phyloP scores from a whole-genome alignment of 2,888 invertebrate species.

The Steinernema carpocapsae region DNA sequence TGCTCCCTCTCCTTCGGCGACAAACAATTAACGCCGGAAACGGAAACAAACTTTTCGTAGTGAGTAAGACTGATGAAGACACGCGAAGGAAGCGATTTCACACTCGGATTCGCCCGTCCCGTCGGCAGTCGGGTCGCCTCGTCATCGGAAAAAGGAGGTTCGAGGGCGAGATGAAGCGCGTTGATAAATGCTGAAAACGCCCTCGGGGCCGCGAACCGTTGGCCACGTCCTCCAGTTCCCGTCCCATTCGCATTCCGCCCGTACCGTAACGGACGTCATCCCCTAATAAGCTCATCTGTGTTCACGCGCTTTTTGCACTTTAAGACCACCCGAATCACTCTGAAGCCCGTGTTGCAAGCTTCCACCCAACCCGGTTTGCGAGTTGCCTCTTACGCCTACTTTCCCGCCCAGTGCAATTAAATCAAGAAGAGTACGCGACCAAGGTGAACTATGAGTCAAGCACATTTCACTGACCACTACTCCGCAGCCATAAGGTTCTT shows the following conservation, averaged over 20 bases:
- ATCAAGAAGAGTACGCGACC: too few species aligned
- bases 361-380: background rate
- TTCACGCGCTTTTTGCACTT: background rate
- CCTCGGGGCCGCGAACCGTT: background rate
- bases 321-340: background rate
- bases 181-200: background rate
- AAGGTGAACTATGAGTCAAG: too few species aligned
- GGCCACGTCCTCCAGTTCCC: background rate
- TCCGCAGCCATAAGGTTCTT: too few species aligned
- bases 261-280: constrained; percentile 1
- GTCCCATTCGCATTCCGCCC: background rate
- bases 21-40: constrained; percentile 9
- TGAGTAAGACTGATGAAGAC: background rate
- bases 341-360: constrained; percentile 1
- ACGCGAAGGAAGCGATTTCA: background rate
- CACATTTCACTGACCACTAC: too few species aligned
- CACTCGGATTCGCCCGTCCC: background rate
- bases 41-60: background rate
- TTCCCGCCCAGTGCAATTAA: too few species aligned
- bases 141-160: background rate
- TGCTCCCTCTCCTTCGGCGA: background rate
- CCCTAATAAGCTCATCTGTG: background rate
- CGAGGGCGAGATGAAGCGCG: background rate
- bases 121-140: background rate
- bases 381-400: background rate